Evolutionary conservation across 2,113 vertebrate genomes (phyloP).

Genomic region (Oenanthe oenanthe): DNA sequence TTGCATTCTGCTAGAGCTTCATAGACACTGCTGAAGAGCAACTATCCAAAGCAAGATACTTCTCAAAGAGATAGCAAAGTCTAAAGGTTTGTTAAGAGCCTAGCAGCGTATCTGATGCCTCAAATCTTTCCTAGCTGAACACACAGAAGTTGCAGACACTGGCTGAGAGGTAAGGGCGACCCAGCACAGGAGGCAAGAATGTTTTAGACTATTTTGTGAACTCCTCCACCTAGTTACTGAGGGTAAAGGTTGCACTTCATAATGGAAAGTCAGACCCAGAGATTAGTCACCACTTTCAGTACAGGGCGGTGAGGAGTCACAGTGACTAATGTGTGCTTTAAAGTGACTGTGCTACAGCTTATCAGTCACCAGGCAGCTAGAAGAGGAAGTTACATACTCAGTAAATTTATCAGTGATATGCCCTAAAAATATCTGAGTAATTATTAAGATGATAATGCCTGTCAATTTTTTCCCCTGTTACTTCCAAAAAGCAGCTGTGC

Average conservation of each 20-base stretch:
- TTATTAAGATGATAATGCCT: neutral
- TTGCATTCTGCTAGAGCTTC: neutral
- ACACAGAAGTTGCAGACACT: neutral
- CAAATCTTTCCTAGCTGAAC: neutral
- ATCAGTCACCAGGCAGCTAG: neutral
- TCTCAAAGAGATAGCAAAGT: neutral
- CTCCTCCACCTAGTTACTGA: neutral
- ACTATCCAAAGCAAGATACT: neutral
- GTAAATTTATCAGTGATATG: neutral
- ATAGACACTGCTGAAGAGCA: neutral
- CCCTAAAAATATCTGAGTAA: neutral
- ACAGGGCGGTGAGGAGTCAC: neutral
- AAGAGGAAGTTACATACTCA: neutral
- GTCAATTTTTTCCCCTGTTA: neutral
- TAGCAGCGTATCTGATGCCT: neutral
- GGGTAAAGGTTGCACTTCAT: neutral
- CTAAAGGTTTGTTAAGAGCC: neutral
- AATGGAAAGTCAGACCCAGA: neutral
- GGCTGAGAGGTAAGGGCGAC: too few species aligned
- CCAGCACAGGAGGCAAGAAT: neutral
- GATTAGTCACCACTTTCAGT: slow-evolving; percentile 37
- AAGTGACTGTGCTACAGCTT: neutral
- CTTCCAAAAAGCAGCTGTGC: neutral
- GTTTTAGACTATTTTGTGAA: neutral
- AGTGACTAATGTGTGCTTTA: slow-evolving; percentile 42